These are phyloP conservation scores for Chrysotoxum bicinctum DNA, from an alignment of 2,888 invertebrate species.

Conservation along the genomic window DNA sequence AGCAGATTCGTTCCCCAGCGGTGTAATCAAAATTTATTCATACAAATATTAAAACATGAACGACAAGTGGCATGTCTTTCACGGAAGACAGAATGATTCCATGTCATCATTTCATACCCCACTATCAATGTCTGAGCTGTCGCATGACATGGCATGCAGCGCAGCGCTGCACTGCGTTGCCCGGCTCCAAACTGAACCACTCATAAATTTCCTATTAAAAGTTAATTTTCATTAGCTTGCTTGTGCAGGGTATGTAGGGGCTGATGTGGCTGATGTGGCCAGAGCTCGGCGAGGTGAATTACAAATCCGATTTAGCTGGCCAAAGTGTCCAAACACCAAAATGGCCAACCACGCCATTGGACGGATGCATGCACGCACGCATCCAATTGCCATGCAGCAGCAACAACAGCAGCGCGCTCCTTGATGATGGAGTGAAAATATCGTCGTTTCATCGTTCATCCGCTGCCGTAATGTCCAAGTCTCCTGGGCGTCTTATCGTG, in stretches of 20 bases:
- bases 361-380: conserved; percentile 70
- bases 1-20: background rate
- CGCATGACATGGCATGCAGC: conserved; percentile 52
- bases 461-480: conserved; percentile 6
- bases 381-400: conserved; percentile 61
- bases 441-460: conserved; percentile 37
- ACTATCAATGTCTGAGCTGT: conserved; percentile 54
- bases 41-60: conserved; percentile 49
- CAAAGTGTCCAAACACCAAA: conserved; percentile 68
- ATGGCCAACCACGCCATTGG: conserved; percentile 66
- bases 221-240: conserved; percentile 69
- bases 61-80: conserved; percentile 65
- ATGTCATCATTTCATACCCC: conserved; percentile 53
- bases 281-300: conserved; percentile 43
- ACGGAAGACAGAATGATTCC: conserved; percentile 54
- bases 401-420: conserved; percentile 9
- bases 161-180: conserved; percentile 27
- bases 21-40: conserved; percentile 56
- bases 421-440: conserved; percentile 56
- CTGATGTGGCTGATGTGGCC: conserved; percentile 7
- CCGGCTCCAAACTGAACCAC: conserved; percentile 40
- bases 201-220: conserved; percentile 71
- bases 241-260: background rate
- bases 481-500: conserved; percentile 61
- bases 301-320: conserved; percentile 68